Evolutionary conservation across 1,140 invertebrate genomes (phyloP), one percentile per base, ranked within the genome.

Genomic region (Teleogryllus occipitalis): DNA sequence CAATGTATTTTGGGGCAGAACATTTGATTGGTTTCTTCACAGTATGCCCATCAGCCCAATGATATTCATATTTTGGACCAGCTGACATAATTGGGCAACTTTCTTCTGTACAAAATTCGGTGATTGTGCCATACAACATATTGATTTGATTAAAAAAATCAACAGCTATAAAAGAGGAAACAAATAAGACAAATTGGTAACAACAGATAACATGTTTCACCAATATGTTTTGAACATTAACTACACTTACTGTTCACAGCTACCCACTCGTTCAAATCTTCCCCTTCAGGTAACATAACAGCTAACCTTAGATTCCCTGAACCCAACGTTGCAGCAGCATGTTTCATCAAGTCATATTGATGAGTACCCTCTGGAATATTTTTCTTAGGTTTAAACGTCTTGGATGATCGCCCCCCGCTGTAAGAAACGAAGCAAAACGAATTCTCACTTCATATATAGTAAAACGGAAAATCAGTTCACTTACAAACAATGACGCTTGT

Each of bases 71-170:
- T 87, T 99, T 99, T 78, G 97, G 97, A 49, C 98, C 98, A 48
- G 94, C 95, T 46, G 94, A 95, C 98, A 99, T 99, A 80, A 99
- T 97, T 18, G 97, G 93, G 89, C 98, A 99, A 82, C 94, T 96
- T 82, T 99, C 96, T 86, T 98, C 97, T 0, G 97, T 98, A 87
- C 98, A 99, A 88, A 98, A 99, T 86, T 99, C 98, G 47, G 98
- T 99, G 83, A 99, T 98, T 14, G 98, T 99, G 8, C 98, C 98
- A 85, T 99, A 99, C 75, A 99, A 88, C 98, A 99, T 99, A 86
- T 99, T 99, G 83, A 99, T 99, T 91, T 99, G 98, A 87, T 99
- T 99, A 87, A 99, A 99, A 85, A 99, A 99, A 88, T 99, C 98
- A 76, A 99, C 97, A 86, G 97, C 97, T 98, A 87, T 78, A 90